Conservation (phyloP, 2,113 vertebrate genomes). For the Chlamydotis undulata region DNA sequence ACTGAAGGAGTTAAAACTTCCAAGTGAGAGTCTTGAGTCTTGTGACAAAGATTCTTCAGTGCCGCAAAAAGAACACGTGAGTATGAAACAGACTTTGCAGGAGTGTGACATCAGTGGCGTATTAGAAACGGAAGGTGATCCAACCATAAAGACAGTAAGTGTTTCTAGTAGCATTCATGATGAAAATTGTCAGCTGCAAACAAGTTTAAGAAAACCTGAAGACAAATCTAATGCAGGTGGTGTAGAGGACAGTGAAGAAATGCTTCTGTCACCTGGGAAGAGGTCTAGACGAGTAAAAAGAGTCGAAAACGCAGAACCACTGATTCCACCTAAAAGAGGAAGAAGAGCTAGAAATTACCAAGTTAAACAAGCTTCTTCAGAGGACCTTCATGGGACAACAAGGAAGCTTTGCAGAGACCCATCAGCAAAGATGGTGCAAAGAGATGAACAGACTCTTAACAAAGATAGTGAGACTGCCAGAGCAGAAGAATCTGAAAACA, state of each 20-base stretch:
- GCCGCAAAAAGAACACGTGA: not conserved
- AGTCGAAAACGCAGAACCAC: not conserved
- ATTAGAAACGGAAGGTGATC: not conserved
- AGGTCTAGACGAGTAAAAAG: not conserved
- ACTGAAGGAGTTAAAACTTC: not conserved
- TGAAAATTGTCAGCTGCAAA: not conserved
- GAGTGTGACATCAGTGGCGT: rapidly evolving
- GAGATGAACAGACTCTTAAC: not conserved
- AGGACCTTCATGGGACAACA: not conserved
- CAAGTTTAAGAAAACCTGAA: not conserved
- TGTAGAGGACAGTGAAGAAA: not conserved
- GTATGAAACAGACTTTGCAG: not conserved
- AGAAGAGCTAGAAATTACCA: not conserved
- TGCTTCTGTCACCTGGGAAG: not conserved
- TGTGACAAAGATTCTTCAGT: not conserved
- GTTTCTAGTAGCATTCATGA: not conserved
- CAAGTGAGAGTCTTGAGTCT: not conserved
- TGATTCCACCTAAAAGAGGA: not conserved
- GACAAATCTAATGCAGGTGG: not conserved
- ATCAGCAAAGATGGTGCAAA: not conserved
- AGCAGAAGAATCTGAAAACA: not conserved
- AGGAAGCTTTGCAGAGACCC: not conserved
- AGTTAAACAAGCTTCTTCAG: not conserved
- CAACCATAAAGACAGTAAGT: not conserved
- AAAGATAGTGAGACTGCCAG: not conserved